phyloP scores from a whole-genome alignment of 1,140 invertebrate species.

The Pectinophora gossypiella region DNA sequence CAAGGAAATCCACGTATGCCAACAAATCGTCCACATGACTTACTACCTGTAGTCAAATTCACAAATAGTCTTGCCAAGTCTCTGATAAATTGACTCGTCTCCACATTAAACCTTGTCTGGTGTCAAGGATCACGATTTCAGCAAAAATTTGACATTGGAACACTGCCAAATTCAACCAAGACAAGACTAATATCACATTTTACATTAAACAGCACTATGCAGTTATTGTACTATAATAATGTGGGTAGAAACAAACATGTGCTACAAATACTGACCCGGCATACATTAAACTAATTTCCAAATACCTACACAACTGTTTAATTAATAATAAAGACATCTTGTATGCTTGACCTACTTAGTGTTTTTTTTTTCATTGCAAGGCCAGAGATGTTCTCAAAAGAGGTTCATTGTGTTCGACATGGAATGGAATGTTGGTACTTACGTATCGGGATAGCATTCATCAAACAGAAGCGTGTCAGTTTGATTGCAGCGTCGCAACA shows the following conservation, averaged over 20 bases:
- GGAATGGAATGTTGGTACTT: conserved; percentile 36
- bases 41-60: too few relatives aligned
- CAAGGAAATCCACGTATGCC: too few relatives aligned
- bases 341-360: conserved; percentile 37
- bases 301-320: conserved; percentile 4
- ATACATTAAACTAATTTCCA: not conserved
- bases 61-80: not conserved
- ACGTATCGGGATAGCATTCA: conserved; percentile 78
- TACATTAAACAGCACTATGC: too few relatives aligned
- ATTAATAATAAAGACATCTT: conserved; percentile 34
- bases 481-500: conserved; percentile 80
- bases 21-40: too few relatives aligned
- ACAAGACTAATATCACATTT: too few relatives aligned
- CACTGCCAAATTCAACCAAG: too few relatives aligned
- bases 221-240: too few relatives aligned
- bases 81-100: not conserved
- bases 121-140: not conserved
- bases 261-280: not conserved
- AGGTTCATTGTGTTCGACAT: not conserved
- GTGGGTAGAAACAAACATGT: not conserved
- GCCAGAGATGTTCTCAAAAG: conserved; percentile 1
- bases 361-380: conserved; percentile 4
- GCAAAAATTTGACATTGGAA: not conserved
- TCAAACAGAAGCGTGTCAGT: conserved; percentile 77
- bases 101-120: not conserved